Conservation (phyloP, 2,888 invertebrate genomes). For the Osmoderma eremita region DNA sequence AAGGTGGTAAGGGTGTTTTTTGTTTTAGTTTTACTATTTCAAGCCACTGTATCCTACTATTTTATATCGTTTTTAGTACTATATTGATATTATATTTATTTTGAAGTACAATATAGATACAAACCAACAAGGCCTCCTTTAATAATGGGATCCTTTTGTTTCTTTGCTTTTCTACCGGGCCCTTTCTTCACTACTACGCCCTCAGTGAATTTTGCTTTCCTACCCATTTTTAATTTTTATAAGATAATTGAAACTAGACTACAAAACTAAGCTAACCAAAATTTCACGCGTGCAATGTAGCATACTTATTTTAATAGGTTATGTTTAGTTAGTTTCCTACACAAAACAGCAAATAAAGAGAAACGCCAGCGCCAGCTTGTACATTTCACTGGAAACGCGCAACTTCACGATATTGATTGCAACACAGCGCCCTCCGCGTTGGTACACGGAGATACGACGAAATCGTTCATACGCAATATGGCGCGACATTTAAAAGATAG, state of each 20-base stretch:
- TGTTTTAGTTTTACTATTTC: no score
- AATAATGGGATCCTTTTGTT: slow-evolving; percentile 84
- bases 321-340: not conserved
- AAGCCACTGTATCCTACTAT: no score
- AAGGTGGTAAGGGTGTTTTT: no score
- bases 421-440: no score
- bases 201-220: slow-evolving; percentile 84
- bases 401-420: no score
- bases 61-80: no score
- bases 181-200: slow-evolving; percentile 78
- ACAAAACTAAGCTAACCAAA: not conserved
- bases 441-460: no score
- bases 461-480: no score
- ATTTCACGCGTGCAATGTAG: not conserved
- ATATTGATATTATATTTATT: slow-evolving; percentile 6
- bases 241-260: not conserved
- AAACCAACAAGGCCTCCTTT: slow-evolving; percentile 59
- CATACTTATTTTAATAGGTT: not conserved
- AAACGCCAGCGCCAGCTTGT: no score
- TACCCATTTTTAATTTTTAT: slow-evolving; percentile 73
- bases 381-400: no score
- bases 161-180: slow-evolving; percentile 86
- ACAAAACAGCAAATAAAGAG: no score
- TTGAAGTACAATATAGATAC: not conserved
- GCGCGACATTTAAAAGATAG: no score